Evolutionary conservation across 2,113 vertebrate genomes (phyloP), one percentile per base, ranked within the genome.

Genomic region (Thryonomys swinderianus): DNA sequence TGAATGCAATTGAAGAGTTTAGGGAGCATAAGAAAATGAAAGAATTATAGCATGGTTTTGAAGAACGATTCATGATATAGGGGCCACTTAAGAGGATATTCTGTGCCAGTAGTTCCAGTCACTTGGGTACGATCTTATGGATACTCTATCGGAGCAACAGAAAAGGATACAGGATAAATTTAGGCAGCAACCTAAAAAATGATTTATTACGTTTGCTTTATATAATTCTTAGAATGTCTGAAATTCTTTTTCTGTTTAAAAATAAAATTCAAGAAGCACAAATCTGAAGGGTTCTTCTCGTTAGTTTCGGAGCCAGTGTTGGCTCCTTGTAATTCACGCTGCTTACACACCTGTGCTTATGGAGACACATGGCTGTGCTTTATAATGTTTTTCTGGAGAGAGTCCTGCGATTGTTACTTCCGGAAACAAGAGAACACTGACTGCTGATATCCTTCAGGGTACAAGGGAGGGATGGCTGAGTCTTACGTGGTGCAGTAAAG

Each of bases 281-380:
- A 91, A 96, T 99, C 99, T 85, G 97, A 99, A 8, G 5, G 17
- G 16, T 17, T 18, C 16, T 5, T 57, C 5, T 57, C 17, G 14
- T 57, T 57, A 57, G 55, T 66, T 20, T 57, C 97, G 95, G 96
- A 92, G 62, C 3, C 0, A 97, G 92, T 0, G 93, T 95, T 16
- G 99, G 99, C 57, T 99, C 99, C 93, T 99, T 99, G 78, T 99
- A 99, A 98, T 85, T 98, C 61, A 99, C 98, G 0, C n/a, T 59
- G 93, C 97, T 87, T 34, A 98, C 98, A 96, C 99, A 98, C 91
- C 99, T 98, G 0, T 99, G 98, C 93, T 98, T 99, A 84, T 98
- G 98, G 61, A 96, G 64, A 61, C 94, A 96, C 76, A 92, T 87
- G 2, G 51, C 88, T 91, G 91, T 96, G 94, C 82, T 97, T 97